These are phyloP conservation scores for Lepeophtheirus nordmannii DNA, from an alignment of 2,888 invertebrate species.

Conservation along the genomic window DNA sequence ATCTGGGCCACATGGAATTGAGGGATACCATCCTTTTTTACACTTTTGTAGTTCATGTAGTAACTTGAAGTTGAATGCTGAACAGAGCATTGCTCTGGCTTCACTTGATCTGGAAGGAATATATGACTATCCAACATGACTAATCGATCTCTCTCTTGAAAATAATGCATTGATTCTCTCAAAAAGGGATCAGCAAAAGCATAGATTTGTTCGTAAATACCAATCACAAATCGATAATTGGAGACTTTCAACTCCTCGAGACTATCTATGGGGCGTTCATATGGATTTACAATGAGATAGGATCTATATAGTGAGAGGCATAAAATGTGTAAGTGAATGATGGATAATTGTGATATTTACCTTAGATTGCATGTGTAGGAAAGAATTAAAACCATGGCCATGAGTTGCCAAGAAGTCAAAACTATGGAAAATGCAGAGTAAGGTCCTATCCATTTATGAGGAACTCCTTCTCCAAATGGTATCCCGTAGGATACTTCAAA, in stretches of 20 bases:
- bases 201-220: neutral
- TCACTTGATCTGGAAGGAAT: neutral
- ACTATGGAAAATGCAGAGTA: neutral
- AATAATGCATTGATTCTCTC: neutral
- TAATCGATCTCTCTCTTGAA: neutral
- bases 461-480: conserved; percentile 5
- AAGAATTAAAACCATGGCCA: neutral
- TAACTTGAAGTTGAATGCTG: neutral
- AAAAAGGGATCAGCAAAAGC: neutral
- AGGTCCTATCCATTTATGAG: neutral
- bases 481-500: neutral
- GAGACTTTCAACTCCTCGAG: neutral
- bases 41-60: neutral
- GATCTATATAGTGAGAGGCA: neutral
- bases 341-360: neutral
- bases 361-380: neutral
- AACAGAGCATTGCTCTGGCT: neutral
- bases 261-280: neutral
- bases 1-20: neutral
- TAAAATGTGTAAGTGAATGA: neutral
- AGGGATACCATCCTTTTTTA: neutral
- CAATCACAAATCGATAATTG: neutral
- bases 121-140: neutral
- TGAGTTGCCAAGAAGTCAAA: neutral
- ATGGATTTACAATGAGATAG: neutral